These are phyloP conservation scores for Trematomus bernacchii DNA, from an alignment of 2,797 vertebrate species.

Conservation along the genomic window DNA sequence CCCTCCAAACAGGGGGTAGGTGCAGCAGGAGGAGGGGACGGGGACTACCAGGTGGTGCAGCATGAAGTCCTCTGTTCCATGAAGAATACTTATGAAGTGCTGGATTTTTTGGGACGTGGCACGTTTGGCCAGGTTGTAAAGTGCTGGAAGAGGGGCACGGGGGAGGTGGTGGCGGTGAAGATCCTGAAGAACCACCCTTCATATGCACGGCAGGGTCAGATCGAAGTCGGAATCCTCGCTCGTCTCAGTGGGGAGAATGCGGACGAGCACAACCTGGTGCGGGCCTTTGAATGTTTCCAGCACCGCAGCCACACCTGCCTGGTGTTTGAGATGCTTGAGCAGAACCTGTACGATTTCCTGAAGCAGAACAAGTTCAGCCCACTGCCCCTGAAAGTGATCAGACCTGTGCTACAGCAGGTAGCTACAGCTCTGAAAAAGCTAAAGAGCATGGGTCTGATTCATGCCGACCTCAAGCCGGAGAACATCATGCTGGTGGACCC, in stretches of 20 bases:
- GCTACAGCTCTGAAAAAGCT: conserved; percentile 98
- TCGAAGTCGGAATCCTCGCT: conserved; percentile 98
- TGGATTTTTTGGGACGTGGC: conserved; percentile 98
- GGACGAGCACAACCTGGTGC: conserved; percentile 97
- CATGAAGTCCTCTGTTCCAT: conserved; percentile 97
- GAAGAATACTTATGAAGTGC: conserved; percentile 99
- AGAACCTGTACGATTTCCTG: conserved; percentile 98
- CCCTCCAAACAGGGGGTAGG: conserved; percentile 88
- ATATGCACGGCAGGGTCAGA: conserved; percentile 97
- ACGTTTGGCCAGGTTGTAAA: conserved; percentile 99
- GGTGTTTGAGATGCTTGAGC: conserved; percentile 99
- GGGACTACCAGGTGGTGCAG: conserved; percentile 98
- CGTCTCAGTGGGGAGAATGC: conserved; percentile 97
- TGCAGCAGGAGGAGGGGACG: conserved; percentile 88
- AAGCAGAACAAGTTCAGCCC: conserved; percentile 99
- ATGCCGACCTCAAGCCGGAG: conserved; percentile 99
- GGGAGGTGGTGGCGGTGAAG: conserved; percentile 97
- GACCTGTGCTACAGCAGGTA: conserved; percentile 98
- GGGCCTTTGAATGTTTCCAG: conserved; percentile 98
- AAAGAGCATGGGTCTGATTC: conserved; percentile 98
- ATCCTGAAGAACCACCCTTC: conserved; percentile 99
- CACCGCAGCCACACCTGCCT: conserved; percentile 98
- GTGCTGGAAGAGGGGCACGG: conserved; percentile 98
- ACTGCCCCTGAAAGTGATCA: conserved; percentile 96
- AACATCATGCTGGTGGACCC: conserved; percentile 99